phyloP scores from a whole-genome alignment of 2,113 vertebrate species.

The Cathartes aura region DNA sequence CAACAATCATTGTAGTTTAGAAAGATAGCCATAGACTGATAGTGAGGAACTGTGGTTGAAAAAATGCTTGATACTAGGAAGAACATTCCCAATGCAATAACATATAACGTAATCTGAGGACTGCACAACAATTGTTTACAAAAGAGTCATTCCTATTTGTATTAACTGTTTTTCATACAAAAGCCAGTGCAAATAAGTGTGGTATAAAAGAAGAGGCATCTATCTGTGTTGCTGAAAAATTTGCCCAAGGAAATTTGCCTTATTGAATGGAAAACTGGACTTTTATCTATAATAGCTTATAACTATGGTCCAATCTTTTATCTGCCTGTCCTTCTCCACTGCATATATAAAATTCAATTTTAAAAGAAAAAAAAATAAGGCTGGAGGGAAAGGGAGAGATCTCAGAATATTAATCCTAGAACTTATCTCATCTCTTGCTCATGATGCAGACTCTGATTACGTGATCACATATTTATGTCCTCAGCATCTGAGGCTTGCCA shows the following conservation, averaged over 20 bases:
- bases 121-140: background rate
- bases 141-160: background rate
- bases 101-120: background rate
- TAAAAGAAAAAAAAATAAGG: background rate
- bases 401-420: background rate
- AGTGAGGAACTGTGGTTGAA: background rate
- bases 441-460: background rate
- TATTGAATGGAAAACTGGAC: background rate
- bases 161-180: background rate
- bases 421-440: background rate
- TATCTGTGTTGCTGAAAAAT: background rate
- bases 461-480: background rate
- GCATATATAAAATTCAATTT: background rate
- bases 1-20: background rate
- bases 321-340: background rate
- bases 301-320: background rate
- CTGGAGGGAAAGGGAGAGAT: background rate
- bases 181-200: background rate
- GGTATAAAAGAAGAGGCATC: background rate
- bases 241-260: background rate
- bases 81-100: background rate
- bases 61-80: background rate
- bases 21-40: background rate
- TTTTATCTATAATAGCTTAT: background rate
- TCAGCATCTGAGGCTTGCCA: background rate